Conservation (phyloP, 1,140 invertebrate species). For the Colletes gigas region DNA sequence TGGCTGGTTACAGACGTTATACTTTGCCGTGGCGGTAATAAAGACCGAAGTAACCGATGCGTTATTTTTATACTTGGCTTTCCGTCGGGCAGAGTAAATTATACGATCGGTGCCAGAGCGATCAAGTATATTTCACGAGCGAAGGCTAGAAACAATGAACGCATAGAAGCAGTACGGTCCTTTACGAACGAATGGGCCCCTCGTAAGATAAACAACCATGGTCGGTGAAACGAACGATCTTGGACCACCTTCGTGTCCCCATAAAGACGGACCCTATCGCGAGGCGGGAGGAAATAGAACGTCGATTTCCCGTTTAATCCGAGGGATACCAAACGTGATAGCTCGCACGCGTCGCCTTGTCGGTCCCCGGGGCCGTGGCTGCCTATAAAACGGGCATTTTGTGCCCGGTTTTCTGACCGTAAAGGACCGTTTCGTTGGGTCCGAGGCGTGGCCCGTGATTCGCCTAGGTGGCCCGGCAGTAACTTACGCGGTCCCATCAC, state of each 20-base stretch:
- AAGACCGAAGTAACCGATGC: too few species aligned
- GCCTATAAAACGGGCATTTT: conserved; percentile 63
- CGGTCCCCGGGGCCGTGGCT: conserved; percentile 15
- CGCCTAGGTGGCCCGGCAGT: conserved; percentile 71
- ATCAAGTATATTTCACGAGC: conserved; percentile 27
- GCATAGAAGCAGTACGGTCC: conserved; percentile 37
- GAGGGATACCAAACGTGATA: conserved; percentile 49
- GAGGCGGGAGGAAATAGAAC: conserved; percentile 60
- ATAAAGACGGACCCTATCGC: conserved; percentile 46
- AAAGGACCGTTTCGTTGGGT: conserved; percentile 57
- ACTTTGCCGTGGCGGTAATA: too few species aligned
- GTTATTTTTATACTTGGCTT: too few species aligned
- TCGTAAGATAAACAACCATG: conserved; percentile 39
- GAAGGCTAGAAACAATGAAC: conserved; percentile 45
- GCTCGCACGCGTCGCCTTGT: conserved; percentile 62
- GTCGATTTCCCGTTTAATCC: conserved; percentile 65
- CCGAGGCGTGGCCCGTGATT: conserved; percentile 62
- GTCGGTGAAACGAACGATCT: conserved; percentile 53
- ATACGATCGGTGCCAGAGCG: neutral
- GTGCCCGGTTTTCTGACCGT: conserved; percentile 46
- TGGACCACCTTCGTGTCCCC: conserved; percentile 58
- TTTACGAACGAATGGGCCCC: conserved; percentile 23
- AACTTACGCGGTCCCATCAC: conserved; percentile 69
- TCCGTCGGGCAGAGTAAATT: neutral
- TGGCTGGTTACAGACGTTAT: too few species aligned